Evolutionary conservation across 2,888 invertebrate genomes (phyloP).

Genomic region (Nematopogon swammerdamellus): DNA sequence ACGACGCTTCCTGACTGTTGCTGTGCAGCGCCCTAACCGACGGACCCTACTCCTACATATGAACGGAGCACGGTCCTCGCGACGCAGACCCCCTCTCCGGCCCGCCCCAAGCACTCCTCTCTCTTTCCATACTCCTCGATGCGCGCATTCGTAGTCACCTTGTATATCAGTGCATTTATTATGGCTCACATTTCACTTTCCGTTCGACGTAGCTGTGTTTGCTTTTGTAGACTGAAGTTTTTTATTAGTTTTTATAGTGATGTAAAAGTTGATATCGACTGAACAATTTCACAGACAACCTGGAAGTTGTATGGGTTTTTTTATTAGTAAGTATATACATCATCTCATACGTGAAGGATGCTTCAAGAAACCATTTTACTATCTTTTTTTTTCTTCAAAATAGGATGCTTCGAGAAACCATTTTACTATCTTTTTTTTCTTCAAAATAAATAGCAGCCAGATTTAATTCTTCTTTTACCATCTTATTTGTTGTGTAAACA

Average conservation of each 20-base stretch:
- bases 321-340: neutral
- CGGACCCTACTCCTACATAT: constrained; percentile 94
- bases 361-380: too few relatives aligned
- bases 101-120: constrained; percentile 6
- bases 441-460: too few relatives aligned
- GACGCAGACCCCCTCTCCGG: constrained; percentile 4
- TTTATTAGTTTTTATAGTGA: neutral
- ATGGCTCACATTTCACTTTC: neutral
- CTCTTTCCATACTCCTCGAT: constrained; percentile 3
- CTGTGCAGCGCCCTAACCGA: constrained; percentile 99
- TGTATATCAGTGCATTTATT: neutral
- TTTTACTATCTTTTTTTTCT: too few relatives aligned
- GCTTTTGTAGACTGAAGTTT: neutral
- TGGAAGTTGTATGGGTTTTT: neutral
- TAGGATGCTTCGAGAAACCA: too few relatives aligned
- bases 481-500: too few relatives aligned
- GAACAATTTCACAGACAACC: neutral
- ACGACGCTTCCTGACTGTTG: constrained; percentile 97
- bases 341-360: too few relatives aligned
- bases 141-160: neutral
- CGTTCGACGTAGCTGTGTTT: neutral
- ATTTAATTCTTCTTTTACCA: too few relatives aligned
- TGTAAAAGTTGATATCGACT: neutral
- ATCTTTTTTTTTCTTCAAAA: too few relatives aligned
- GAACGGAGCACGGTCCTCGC: constrained; percentile 32